Evolutionary conservation across 2,113 vertebrate species (phyloP), one percentile per base, ranked within the genome.

Genomic region (Fregata magnificens): DNA sequence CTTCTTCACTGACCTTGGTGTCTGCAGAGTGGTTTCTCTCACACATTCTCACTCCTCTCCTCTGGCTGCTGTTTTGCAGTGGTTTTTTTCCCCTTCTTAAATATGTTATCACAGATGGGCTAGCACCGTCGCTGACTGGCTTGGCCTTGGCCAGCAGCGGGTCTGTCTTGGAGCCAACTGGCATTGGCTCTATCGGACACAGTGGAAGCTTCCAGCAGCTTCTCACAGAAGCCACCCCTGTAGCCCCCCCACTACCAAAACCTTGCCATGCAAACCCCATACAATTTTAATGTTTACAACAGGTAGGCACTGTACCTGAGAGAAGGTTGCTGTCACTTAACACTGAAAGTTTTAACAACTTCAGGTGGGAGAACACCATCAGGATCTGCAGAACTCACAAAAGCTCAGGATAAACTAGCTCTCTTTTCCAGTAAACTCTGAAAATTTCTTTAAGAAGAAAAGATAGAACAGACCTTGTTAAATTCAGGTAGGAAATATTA

Each of bases 131-230:
- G 1, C 31, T 49, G 42, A n/a, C 36, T 8, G 45, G 36, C 36
- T 69, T 1, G 1, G 42, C 28, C 14, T 50, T 66, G 32, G 59
- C 11, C 25, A 42, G 59, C 2, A 2, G 21, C 3, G 3, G 44
- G 15, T 67, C 14, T 6, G 1, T 24, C 34, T 47, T 55, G 29
- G 40, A 34, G 29, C 8, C 0, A 1, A 4, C 13, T 66, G 36
- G 29, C 36, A 26, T 10, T 42, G 25, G 11, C 17, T 84, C 9
- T 42, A 4, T 42, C 0, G 2, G 45, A 76, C 19, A 24, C 2
- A 16, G 6, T 5, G 16, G 40, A 47, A 69, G 25, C 29, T 70
- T 69, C 38, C n/a, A n/a, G 17, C 19, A 80, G 15, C 42, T 88
- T 63, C 34, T 63, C 8, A 49, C 19, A 31, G 24, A 49, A 31